Conservation (phyloP, 2,888 invertebrate genomes). For the Lycophotia porphyrea region DNA sequence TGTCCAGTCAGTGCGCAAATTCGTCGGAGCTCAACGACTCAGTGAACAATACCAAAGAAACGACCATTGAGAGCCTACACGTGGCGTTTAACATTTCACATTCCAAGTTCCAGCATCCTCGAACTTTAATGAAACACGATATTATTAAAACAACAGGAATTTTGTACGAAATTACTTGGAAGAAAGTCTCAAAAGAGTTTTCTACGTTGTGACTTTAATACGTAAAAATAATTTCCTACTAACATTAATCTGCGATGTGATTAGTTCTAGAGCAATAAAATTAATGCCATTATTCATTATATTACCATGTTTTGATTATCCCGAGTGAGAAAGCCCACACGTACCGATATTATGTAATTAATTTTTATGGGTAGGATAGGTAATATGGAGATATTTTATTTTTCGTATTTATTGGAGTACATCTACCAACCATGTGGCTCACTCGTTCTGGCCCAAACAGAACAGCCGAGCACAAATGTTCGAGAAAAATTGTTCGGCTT, state of each 20-base stretch:
- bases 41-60: neutral
- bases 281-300: conserved; percentile 5
- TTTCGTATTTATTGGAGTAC: neutral
- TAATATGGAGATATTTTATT: neutral
- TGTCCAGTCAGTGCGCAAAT: neutral
- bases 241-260: neutral
- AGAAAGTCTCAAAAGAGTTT: neutral
- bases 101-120: neutral
- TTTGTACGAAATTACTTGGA: neutral
- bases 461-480: neutral
- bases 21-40: neutral
- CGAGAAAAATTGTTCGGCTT: too few relatives aligned
- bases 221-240: neutral
- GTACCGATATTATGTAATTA: neutral
- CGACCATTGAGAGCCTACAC: neutral
- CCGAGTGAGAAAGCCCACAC: neutral
- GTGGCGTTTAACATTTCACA: neutral
- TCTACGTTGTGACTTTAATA: neutral
- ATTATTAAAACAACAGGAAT: neutral
- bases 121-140: neutral
- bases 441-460: neutral
- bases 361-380: too few relatives aligned
- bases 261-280: conserved; percentile 1
- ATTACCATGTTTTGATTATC: neutral
- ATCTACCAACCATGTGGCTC: neutral